Evolutionary conservation across 2,113 vertebrate species (phyloP), one percentile per base, ranked within the genome.

Genomic region (Crotalus helleri): DNA sequence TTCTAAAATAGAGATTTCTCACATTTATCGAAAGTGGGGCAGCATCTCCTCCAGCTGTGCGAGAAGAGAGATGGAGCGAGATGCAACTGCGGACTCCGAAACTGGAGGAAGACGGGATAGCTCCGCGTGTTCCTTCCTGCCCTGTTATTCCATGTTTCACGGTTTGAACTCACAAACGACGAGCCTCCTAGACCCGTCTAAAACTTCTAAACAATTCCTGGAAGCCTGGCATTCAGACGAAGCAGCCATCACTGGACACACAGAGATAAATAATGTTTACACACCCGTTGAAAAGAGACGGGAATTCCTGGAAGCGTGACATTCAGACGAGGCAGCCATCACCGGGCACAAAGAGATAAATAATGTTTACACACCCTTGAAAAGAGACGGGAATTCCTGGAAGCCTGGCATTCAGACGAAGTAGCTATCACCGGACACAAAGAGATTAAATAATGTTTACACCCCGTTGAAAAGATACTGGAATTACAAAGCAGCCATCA

Each of bases 1-100:
- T 87, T 81, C 96, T 92, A 69, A 69, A 69, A 39, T 39, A 81
- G 33, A 81, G n/a, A 94, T 96, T 94, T 97, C 96, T 93, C 91
- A 95, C 86, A 19, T 49, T 85, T 85, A 55, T 44, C 69, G n/a
- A 54, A 89, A 91, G 85, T 88, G 90, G 85, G 90, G n/a, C 92
- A 81, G 0, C 21, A 44, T 0, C 1, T 15, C 24, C 5, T 24
- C 11, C 6, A 26, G n/a, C 49, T 12, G 26, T 29, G 19, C 29
- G 0, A 91, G 49, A 7, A 3, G 12, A 69, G 12, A 44, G 33
- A 44, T 1, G 29, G 33, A 19, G 26, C 33, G 12, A 53, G 86
- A 61, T n/a, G 5, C 12, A 7, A 9, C 39, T 3, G 11, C 3
- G 11, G 17, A 39, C n/a, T n/a, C 88, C 49, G 23, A 44, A 88